Evolutionary conservation across 2,113 vertebrate genomes (phyloP).

Genomic region (Clarias gariepinus): DNA sequence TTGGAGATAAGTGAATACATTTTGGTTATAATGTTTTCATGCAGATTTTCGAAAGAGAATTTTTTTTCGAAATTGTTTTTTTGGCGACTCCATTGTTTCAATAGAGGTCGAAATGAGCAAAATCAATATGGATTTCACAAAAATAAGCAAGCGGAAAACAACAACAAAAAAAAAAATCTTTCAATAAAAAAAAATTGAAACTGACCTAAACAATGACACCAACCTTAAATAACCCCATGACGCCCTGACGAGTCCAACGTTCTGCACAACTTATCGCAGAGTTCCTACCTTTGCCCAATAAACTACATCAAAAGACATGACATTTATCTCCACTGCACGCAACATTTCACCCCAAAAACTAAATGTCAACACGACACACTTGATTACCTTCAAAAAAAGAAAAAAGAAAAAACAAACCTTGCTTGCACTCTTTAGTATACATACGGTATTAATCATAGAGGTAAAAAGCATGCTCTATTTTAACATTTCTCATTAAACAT

Average conservation of each 20-base stretch:
- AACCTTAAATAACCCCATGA: constrained; percentile 57
- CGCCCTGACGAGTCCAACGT: constrained; percentile 69
- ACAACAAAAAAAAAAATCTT: constrained; percentile 2
- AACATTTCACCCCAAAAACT: not conserved
- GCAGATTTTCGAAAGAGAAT: not conserved
- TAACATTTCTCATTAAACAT: not conserved
- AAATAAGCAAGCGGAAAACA: not conserved
- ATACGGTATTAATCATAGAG: not conserved
- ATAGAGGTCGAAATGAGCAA: not conserved
- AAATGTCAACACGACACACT: not conserved
- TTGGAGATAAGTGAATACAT: not conserved
- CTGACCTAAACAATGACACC: constrained; percentile 49
- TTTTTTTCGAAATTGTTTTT: no score
- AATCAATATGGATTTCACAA: not conserved
- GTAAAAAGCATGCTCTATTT: not conserved
- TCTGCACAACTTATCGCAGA: constrained; percentile 69
- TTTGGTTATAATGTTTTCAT: not conserved
- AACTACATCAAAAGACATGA: constrained; percentile 39
- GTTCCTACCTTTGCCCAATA: constrained; percentile 69
- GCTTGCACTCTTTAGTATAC: not conserved
- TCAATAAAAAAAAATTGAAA: constrained; percentile 26
- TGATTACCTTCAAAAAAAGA: not conserved
- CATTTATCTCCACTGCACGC: constrained; percentile 20
- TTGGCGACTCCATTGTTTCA: not conserved
- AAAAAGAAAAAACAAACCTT: not conserved